A percentile compares a stretch with the other conserved stretches of the same genome.
phyloP scores from a whole-genome alignment of 1,140 invertebrate genomes.

The Pomacea maculata region DNA sequence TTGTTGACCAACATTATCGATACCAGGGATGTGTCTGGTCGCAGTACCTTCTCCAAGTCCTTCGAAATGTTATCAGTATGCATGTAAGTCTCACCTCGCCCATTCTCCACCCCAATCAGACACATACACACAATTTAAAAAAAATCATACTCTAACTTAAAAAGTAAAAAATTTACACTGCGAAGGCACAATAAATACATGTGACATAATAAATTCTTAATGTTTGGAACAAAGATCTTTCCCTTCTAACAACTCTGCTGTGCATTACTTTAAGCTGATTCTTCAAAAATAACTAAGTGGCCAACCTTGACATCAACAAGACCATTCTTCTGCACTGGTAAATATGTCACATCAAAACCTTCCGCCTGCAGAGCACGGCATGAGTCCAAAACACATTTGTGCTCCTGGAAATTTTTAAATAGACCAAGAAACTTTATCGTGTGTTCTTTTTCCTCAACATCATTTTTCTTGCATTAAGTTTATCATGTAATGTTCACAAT shows the following conservation, averaged over 20 bases:
- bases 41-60: constrained; percentile 83
- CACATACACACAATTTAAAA: no score
- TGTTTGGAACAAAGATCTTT: not conserved
- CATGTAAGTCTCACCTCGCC: not conserved
- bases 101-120: not conserved
- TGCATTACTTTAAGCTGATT: not conserved
- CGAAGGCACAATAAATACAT: no score
- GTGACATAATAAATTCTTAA: no score
- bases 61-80: constrained; percentile 44
- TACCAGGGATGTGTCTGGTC: constrained; percentile 91
- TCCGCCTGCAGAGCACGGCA: constrained; percentile 93
- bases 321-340: constrained; percentile 91
- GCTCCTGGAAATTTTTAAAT: constrained; percentile 75
- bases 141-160: no score
- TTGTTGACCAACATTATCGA: constrained; percentile 99
- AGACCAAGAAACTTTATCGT: no score
- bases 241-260: not conserved
- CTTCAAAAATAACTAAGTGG: not conserved
- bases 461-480: no score
- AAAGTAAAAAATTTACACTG: no score
- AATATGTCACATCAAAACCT: constrained; percentile 95
- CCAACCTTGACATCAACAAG: constrained; percentile 79
- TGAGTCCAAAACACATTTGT: constrained; percentile 99
- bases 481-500: no score
- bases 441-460: no score